Base-by-base conservation (phyloP, 64 coral and sea anemone species). In the Montipora foliosa region DNA sequence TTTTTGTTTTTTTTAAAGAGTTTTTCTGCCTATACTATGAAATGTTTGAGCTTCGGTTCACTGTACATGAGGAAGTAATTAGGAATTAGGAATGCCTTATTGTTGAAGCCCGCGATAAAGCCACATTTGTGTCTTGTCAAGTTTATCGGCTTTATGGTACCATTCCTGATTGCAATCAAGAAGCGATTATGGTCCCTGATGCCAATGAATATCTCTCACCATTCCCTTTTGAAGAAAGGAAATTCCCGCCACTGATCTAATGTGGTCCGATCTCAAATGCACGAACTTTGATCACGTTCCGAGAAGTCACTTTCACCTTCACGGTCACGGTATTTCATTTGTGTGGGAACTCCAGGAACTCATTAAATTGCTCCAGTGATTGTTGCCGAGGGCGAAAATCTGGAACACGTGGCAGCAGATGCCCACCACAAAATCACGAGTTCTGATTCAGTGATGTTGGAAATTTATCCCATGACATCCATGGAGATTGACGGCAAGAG, bases 61-160 rank as follows among this genome's bases (percentile, higher is more conserved):
- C 37, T 37, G 37, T 37, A 37, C 37, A 37, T 37, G 0, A 37
- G 37, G 37, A 37, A 37, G 37, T 37, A 91, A 98, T 55, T 91
- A 98, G 79, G 92, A 98, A 29, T 98, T 98, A 91, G 88, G 16
- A 95, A 94, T 44, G 91, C 86, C 72, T 77, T 98, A 44, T 94
- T 84, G 13, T 76, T 94, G 19, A 96, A 98, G 87, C 74, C 94
- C 17, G 92, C 94, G 51, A 71, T 98, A 13, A 89, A 79, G 48
- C 94, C 91, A 8, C 88, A 92, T 47, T 62, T 96, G 19, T 78
- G 90, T 17, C 83, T 98, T 57, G 60, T 98, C 6, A 98, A 96
- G 59, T 92, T 98, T 53, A 94, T 98, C 25, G 93, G 97, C 44
- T 98, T 98, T 75, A 74, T 98, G 91, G 97, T 98, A 12, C 97